These are phyloP conservation scores for Oriolus oriolus DNA, from an alignment of 2,113 vertebrate genomes.

Conservation along the genomic window DNA sequence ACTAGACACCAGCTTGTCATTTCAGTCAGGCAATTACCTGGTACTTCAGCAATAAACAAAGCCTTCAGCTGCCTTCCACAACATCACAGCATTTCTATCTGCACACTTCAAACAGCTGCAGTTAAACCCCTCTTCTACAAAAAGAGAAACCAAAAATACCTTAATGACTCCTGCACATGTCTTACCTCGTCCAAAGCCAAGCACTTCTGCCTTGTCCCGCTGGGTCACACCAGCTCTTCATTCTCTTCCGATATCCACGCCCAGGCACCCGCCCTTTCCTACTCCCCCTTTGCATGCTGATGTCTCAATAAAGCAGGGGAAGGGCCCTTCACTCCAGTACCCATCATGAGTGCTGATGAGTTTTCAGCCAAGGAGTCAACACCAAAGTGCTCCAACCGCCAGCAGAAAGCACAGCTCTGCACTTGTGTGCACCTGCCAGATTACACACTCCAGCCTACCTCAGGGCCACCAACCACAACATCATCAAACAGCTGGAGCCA, in stretches of 20 bases:
- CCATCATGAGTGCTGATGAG: not conserved
- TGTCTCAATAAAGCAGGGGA: fast-evolving
- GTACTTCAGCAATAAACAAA: not conserved
- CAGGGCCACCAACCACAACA: not conserved
- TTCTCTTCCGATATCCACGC: fast-evolving
- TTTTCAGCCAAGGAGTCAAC: not conserved
- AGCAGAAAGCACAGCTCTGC: not conserved
- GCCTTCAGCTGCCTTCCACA: not conserved
- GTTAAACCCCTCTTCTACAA: not conserved
- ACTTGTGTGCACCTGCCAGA: not conserved
- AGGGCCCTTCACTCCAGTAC: not conserved
- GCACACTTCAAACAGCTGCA: not conserved
- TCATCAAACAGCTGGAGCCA: not conserved
- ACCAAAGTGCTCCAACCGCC: not conserved
- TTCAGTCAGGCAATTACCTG: not conserved
- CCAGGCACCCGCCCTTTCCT: fast-evolving
- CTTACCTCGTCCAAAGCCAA: not conserved
- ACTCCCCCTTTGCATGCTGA: not conserved
- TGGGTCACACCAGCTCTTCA: not conserved
- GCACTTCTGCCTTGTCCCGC: not conserved
- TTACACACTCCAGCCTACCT: not conserved
- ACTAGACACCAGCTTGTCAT: not conserved
- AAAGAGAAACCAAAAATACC: not conserved
- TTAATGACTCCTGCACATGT: not conserved
- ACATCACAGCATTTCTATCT: not conserved